Percentiles rank a stretch among this genome's conserved stretches.
Evolutionary conservation across 2,888 invertebrate genomes (phyloP).

Genomic region (Conchocele bisecta): DNA sequence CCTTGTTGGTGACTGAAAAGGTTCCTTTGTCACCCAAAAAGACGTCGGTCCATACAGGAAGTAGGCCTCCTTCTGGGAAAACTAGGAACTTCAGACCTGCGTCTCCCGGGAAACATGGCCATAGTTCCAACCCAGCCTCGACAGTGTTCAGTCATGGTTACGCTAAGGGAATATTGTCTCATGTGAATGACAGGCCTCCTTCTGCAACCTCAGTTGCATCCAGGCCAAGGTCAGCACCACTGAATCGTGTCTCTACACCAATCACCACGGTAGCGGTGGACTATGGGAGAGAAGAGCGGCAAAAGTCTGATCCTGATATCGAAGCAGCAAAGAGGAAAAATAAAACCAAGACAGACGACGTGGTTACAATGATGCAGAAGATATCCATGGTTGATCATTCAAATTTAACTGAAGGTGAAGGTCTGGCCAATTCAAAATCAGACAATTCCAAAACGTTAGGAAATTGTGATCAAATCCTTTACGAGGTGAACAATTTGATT

Average conservation of each 20-base stretch:
- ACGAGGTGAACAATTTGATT: neutral
- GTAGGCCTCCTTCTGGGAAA: conserved; percentile 49
- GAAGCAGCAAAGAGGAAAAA: conserved; percentile 33
- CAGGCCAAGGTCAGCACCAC: conserved; percentile 41
- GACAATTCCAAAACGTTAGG: conserved; percentile 8
- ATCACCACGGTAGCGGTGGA: conserved; percentile 63
- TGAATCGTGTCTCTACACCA: conserved; percentile 55
- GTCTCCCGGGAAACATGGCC: too few species aligned
- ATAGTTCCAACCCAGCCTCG: neutral
- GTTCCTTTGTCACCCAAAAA: conserved; percentile 29
- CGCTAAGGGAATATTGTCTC: neutral
- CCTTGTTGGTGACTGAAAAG: conserved; percentile 40
- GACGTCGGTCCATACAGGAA: conserved; percentile 8
- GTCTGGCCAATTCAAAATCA: neutral
- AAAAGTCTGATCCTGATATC: conserved; percentile 26
- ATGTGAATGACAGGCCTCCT: conserved; percentile 1
- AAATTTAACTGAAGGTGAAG: neutral
- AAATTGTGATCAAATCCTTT: neutral
- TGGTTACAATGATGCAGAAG: conserved; percentile 65
- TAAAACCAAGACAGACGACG: conserved; percentile 54
- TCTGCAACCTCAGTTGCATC: neutral
- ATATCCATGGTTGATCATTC: conserved; percentile 48
- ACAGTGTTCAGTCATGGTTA: neutral
- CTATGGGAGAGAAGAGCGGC: conserved; percentile 57
- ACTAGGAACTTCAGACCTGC: too few species aligned